These are phyloP conservation scores for Drosophila infuscata DNA, from an alignment of 2,888 invertebrate genomes.

Conservation along the genomic window DNA sequence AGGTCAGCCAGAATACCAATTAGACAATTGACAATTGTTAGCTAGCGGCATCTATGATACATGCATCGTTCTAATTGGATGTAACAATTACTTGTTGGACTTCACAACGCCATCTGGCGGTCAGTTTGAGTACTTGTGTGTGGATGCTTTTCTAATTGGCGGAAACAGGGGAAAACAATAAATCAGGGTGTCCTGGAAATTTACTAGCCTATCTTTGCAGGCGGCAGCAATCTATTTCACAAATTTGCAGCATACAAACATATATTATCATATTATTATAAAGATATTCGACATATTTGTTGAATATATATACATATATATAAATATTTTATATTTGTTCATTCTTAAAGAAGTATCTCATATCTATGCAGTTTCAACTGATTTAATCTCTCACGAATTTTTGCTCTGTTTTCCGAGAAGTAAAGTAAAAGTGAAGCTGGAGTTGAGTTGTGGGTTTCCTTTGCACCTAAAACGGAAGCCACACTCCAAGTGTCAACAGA, in stretches of 20 bases:
- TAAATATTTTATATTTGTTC: neutral
- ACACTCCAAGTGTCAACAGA: conserved; percentile 17
- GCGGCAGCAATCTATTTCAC: too few relatives aligned
- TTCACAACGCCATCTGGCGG: conserved; percentile 55
- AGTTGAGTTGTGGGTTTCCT: neutral
- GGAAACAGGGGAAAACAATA: too few relatives aligned
- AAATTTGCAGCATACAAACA: too few relatives aligned
- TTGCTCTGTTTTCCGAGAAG: neutral
- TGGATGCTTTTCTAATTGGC: neutral
- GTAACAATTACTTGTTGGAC: neutral
- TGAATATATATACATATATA: neutral
- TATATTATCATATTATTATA: too few relatives aligned
- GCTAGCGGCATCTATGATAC: conserved; percentile 55
- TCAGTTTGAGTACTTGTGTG: neutral
- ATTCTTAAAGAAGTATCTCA: neutral
- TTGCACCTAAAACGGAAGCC: conserved; percentile 44
- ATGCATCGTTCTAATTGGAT: conserved; percentile 40
- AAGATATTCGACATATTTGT: neutral
- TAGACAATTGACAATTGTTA: neutral
- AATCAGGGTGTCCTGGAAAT: neutral
- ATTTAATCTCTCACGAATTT: neutral
- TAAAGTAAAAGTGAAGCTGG: neutral
- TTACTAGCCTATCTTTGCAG: neutral
- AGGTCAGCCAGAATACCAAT: neutral
- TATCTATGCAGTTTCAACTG: neutral